These are phyloP conservation scores for Balearica regulorum DNA, from an alignment of 2,797 vertebrate genomes.

Conservation along the genomic window DNA sequence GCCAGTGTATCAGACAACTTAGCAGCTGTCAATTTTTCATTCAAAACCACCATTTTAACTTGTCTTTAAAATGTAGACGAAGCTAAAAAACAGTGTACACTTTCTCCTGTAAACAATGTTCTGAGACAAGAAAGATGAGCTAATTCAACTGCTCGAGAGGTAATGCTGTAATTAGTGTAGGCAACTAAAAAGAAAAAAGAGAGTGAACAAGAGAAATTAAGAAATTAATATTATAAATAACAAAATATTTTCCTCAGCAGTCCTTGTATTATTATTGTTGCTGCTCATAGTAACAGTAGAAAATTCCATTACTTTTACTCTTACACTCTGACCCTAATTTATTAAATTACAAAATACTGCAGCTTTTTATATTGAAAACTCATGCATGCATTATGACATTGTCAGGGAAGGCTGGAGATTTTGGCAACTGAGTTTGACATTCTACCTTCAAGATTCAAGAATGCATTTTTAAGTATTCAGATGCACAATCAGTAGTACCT, in stretches of 20 bases:
- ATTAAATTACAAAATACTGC: neutral
- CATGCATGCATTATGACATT: accelerated
- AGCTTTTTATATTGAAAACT: neutral
- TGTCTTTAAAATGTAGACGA: neutral
- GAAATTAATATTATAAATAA: neutral
- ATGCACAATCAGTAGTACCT: neutral
- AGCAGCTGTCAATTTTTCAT: neutral
- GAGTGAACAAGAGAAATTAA: neutral
- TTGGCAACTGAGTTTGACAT: neutral
- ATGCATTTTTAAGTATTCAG: neutral
- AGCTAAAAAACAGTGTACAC: neutral
- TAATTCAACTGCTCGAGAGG: neutral
- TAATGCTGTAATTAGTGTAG: neutral
- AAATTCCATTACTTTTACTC: neutral
- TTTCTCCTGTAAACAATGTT: neutral
- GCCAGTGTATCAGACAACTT: neutral
- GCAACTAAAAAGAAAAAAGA: neutral
- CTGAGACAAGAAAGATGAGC: neutral
- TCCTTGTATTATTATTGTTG: neutral
- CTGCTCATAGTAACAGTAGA: neutral
- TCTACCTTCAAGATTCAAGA: neutral
- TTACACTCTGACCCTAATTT: neutral
- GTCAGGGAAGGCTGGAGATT: neutral
- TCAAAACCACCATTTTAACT: neutral
- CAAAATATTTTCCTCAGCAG: neutral